phyloP scores from a whole-genome alignment of 2,113 vertebrate species.

The Serilophus lunatus region DNA sequence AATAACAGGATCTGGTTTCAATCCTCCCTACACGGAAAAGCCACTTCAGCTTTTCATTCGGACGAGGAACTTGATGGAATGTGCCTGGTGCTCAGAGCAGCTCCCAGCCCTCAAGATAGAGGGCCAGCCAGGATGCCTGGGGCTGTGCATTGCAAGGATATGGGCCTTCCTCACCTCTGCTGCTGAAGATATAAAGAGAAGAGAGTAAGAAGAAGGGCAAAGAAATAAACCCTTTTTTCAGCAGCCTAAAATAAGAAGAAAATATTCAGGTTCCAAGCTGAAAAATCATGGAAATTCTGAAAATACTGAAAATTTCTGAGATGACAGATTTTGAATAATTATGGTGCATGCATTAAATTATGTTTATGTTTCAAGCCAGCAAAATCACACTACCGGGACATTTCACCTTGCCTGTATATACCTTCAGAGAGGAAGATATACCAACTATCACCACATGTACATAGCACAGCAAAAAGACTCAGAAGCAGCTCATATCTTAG shows the following conservation, averaged over 20 bases:
- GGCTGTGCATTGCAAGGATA: neutral
- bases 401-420: neutral
- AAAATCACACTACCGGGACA: neutral
- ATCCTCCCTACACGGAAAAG: neutral
- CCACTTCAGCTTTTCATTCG: neutral
- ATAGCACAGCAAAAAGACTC: neutral
- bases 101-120: neutral
- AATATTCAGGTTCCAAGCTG: accelerated
- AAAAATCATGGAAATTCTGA: neutral
- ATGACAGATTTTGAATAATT: neutral
- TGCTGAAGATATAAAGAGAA: neutral
- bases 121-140: neutral
- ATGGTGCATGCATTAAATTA: accelerated
- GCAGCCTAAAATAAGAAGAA: neutral
- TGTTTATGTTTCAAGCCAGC: neutral
- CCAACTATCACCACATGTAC: neutral
- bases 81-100: neutral
- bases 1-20: conserved; percentile 54
- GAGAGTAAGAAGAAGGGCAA: neutral
- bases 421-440: neutral
- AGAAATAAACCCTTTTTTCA: neutral
- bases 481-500: neutral
- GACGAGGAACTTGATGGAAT: neutral
- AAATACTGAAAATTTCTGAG: neutral
- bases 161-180: neutral